These are phyloP conservation scores for Neodiprion pinetum DNA, from an alignment of 1,140 invertebrate species.

Conservation along the genomic window DNA sequence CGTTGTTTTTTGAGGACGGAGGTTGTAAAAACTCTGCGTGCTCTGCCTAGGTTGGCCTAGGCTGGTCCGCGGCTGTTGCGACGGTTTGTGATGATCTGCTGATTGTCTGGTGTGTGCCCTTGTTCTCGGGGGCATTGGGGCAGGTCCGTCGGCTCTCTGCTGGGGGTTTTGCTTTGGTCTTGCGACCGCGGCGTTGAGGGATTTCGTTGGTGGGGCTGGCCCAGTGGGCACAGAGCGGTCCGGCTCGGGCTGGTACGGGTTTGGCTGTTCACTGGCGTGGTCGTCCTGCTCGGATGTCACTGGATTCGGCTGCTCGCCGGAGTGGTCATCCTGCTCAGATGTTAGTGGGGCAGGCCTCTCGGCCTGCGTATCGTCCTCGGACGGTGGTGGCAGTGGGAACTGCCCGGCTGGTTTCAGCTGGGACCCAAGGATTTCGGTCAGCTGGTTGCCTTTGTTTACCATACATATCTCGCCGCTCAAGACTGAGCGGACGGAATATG, in stretches of 20 bases:
- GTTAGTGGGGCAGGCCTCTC: neutral
- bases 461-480: conserved; percentile 15
- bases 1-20: neutral
- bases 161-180: too few species aligned
- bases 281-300: neutral
- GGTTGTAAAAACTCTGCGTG: neutral
- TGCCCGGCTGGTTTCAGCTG: neutral
- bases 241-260: neutral
- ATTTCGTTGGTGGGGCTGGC: too few species aligned
- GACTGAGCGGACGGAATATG: conserved; percentile 6
- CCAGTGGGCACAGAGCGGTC: neutral
- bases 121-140: too few species aligned
- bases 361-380: neutral
- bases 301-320: neutral
- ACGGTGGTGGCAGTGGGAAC: neutral
- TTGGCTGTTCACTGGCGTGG: neutral
- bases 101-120: too few species aligned
- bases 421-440: neutral
- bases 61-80: too few species aligned
- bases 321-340: neutral
- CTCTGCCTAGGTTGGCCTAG: too few species aligned
- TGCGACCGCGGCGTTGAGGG: too few species aligned
- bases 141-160: too few species aligned
- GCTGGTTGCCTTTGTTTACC: neutral
- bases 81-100: too few species aligned